Evolutionary conservation across 2,888 invertebrate genomes (phyloP).

Genomic region (Rhagonycha fulva): DNA sequence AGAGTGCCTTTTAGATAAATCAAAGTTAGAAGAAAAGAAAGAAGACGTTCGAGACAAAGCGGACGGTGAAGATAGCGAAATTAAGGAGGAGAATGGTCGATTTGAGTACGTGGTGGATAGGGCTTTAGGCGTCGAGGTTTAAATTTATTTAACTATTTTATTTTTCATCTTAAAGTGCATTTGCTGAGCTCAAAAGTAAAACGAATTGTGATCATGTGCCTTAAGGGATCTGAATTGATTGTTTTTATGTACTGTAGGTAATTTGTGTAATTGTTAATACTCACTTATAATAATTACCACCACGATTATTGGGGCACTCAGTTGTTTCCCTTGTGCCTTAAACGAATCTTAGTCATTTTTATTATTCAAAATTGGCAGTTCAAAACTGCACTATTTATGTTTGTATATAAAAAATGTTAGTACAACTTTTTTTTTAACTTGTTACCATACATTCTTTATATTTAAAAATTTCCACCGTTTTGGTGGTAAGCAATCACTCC

Average conservation of each 20-base stretch:
- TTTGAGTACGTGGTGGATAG: conserved; percentile 84
- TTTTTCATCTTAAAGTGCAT: background rate
- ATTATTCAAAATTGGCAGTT: conserved; percentile 32
- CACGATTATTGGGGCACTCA: background rate
- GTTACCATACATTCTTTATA: conserved; percentile 49
- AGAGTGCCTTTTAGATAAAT: conserved; percentile 49
- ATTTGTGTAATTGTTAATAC: conserved; percentile 37
- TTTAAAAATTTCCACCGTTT: conserved; percentile 24
- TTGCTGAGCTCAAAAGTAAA: background rate
- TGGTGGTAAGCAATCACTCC: background rate
- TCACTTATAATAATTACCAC: conserved; percentile 37
- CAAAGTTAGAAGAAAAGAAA: conserved; percentile 35
- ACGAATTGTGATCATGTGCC: conserved; percentile 50
- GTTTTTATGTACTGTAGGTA: conserved; percentile 23
- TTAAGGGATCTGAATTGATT: conserved; percentile 49
- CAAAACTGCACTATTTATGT: conserved; percentile 37
- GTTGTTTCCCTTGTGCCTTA: conserved; percentile 16
- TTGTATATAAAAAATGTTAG: conserved; percentile 42
- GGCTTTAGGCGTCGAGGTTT: conserved; percentile 84
- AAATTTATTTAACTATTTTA: conserved; percentile 43
- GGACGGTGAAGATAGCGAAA: conserved; percentile 54
- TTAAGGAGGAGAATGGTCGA: conserved; percentile 56
- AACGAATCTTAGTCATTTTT: conserved; percentile 26
- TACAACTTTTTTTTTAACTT: conserved; percentile 51
- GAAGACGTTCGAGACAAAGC: conserved; percentile 43